Conservation (phyloP, 2,797 vertebrate genomes). For the Gymnopithys bicolor region DNA sequence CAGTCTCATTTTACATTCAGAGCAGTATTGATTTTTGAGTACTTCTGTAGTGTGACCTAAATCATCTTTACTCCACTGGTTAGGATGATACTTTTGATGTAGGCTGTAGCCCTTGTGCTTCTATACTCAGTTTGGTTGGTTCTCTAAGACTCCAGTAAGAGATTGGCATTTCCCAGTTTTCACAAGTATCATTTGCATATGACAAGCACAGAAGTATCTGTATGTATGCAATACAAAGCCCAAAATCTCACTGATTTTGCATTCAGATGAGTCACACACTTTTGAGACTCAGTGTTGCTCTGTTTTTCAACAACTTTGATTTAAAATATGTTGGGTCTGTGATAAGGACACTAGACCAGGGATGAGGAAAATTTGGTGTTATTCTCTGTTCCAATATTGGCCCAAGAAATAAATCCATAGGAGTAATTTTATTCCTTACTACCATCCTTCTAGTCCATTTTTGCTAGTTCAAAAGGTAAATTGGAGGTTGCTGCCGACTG, state of each 20-base stretch:
- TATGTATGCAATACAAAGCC: neutral
- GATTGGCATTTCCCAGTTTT: neutral
- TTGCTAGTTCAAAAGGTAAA: neutral
- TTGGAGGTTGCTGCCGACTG: neutral
- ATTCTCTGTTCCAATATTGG: neutral
- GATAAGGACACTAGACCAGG: neutral
- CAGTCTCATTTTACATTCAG: constrained; percentile 38
- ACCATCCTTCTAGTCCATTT: neutral
- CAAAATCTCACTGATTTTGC: neutral
- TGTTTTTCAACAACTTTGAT: neutral
- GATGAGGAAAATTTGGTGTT: neutral
- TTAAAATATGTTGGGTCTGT: neutral
- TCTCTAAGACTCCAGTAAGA: neutral
- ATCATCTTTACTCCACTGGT: neutral
- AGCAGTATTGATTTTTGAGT: constrained; percentile 11
- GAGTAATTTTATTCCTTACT: neutral
- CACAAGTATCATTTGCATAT: neutral
- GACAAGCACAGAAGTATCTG: neutral
- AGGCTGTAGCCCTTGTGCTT: neutral
- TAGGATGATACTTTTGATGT: neutral
- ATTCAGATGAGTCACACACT: neutral
- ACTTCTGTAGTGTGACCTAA: neutral
- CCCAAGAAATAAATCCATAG: neutral
- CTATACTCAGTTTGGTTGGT: neutral
- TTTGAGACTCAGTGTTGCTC: neutral